Evolutionary conservation across 2,888 invertebrate species (phyloP).

Genomic region (Hirtodrosophila trivittata): DNA sequence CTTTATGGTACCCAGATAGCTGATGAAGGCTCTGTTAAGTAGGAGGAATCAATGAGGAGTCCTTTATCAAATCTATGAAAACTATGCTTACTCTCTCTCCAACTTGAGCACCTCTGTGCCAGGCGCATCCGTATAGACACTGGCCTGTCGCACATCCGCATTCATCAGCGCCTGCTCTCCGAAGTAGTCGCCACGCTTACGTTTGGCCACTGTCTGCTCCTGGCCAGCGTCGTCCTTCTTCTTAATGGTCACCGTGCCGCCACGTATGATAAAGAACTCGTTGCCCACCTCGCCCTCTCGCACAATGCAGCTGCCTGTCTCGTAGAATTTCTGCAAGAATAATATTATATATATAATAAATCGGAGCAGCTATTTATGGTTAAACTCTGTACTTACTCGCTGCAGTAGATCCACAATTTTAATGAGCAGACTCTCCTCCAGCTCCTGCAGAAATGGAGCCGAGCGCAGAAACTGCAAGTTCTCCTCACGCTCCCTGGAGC

Average conservation of each 20-base stretch:
- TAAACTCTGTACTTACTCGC: slow-evolving; percentile 87
- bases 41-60: not conserved
- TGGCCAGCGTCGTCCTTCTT: slow-evolving; percentile 86
- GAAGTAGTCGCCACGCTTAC: slow-evolving; percentile 92
- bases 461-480: slow-evolving; percentile 92
- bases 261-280: slow-evolving; percentile 95
- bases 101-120: slow-evolving; percentile 94
- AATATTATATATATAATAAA: too few species aligned
- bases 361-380: too few species aligned
- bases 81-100: slow-evolving; percentile 90
- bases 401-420: slow-evolving; percentile 95
- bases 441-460: slow-evolving; percentile 90
- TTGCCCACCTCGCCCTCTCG: slow-evolving; percentile 94
- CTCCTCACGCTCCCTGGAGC: slow-evolving; percentile 92
- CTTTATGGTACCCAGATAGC: slow-evolving; percentile 89
- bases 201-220: slow-evolving; percentile 88
- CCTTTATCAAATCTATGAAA: not conserved
- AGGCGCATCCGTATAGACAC: slow-evolving; percentile 93
- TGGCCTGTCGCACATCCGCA: slow-evolving; percentile 94
- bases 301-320: slow-evolving; percentile 90
- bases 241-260: slow-evolving; percentile 90
- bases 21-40: slow-evolving; percentile 88
- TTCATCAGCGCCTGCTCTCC: slow-evolving; percentile 94
- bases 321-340: slow-evolving; percentile 89
- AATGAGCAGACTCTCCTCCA: slow-evolving; percentile 88